Conservation (phyloP, 1,140 invertebrate species). For the Ips typographus region DNA sequence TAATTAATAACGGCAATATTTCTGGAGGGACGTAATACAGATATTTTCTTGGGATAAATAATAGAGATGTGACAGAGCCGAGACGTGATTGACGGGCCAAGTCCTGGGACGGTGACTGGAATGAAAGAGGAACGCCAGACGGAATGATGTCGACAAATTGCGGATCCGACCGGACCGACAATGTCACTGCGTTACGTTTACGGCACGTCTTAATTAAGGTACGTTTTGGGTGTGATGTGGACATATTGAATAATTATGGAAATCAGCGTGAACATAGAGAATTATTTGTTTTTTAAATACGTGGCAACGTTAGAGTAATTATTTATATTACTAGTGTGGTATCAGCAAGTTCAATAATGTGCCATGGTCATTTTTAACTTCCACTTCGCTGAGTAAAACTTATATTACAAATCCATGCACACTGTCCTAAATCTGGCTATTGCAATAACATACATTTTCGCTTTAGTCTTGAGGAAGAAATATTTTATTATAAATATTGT, state of each 20-base stretch:
- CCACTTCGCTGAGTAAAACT: background rate
- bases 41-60: constrained; percentile 28
- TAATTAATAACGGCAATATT: constrained; percentile 26
- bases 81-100: constrained; percentile 28
- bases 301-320: too few relatives aligned
- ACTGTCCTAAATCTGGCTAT: too few relatives aligned
- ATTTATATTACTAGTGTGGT: too few relatives aligned
- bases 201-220: constrained; percentile 17
- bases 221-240: background rate
- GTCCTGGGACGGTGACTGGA: constrained; percentile 27
- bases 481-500: too few relatives aligned
- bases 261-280: too few relatives aligned
- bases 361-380: background rate
- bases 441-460: too few relatives aligned
- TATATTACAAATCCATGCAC: background rate
- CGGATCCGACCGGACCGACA: constrained; percentile 22
- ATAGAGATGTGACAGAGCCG: constrained; percentile 25
- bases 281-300: too few relatives aligned
- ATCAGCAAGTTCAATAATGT: too few relatives aligned
- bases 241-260: background rate
- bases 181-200: background rate
- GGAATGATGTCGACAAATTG: constrained; percentile 44
- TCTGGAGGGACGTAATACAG: constrained; percentile 17
- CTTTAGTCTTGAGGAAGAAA: too few relatives aligned
- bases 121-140: constrained; percentile 38